Evolutionary conservation across 2,797 vertebrate genomes (phyloP), one percentile per base, ranked within the genome.

Genomic region (Acridotheres tristis): DNA sequence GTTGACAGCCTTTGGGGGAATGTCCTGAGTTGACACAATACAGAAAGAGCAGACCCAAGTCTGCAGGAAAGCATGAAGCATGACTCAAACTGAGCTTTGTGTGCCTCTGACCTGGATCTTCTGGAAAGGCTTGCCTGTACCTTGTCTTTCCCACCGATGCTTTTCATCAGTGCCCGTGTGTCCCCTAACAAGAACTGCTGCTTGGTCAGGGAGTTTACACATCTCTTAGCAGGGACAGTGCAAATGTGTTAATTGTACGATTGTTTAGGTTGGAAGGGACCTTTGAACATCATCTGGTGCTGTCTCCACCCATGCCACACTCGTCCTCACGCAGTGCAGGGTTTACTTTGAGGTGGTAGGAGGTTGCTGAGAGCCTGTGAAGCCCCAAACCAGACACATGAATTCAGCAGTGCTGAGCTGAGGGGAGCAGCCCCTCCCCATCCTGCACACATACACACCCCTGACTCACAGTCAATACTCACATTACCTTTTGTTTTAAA

Each of bases 1-100:
- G 50, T 80, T 91, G 89, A 40, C 3, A n/a, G 86, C 88, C 78
- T 92, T 94, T 87, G 72, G 72, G 91, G 66, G 47, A 83, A 88
- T 66, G 85, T 91, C 90, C 95, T 91, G 76, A 93, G 42, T 48
- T 92, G 94, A 68, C 93, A 91, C 76, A 72, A 48, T 42, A 34
- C 3, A 3, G 69, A 80, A 77, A 91, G 75, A 87, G 48, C 55
- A 88, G 62, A 62, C 40, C 53, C 43, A 54, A 40, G 66, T 80
- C 79, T 67, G 26, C 45, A 59, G 66, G 53, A 79, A 9, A 48
- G 51, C 15, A 4, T 10, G 38, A 82, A 74, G 45, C 53, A 6
- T 94, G 90, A 85, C 65, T 95, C 58, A 77, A 53, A 58, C 72
- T 75, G 78, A 65, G 78, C 72, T 72, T 48, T 89, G 53, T 72